Evolutionary conservation across 2,113 vertebrate genomes (phyloP), one percentile per base, ranked within the genome.

Genomic region (Perognathus longimembris): DNA sequence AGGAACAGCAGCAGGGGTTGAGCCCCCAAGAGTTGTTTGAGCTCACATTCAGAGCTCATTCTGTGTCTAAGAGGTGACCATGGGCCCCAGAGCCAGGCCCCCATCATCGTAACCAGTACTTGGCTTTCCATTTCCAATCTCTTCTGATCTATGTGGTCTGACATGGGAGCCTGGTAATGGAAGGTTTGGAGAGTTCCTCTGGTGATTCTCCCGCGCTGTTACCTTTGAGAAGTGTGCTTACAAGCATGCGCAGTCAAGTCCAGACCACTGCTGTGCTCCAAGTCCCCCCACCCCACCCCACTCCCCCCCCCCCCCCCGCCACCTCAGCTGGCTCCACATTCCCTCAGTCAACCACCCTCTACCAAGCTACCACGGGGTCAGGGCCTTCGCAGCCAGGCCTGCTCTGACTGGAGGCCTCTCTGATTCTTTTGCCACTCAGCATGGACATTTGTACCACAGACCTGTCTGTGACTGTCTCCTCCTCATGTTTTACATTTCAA

Each of bases 241-340:
- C 45, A 45, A 12, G n/a, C 20, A 26, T 74, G 59, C 18, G 57
- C 24, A 36, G 30, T 14, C 1, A 32, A 80, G 64, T 24, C n/a
- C 0, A 0, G 42, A 4, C 42, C 17, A 1, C 11, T 14, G 32
- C 4, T 20, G 7, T 1, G 0, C 21, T 10, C 92, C 22, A 0
- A 11, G 30, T 67, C 24, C 30, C 59, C 17, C 1, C 15, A 5
- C 0, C 18, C 14, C 61, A 6, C 59, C 34, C 17, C 24, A n/a
- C n/a, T n/a, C n/a, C n/a, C n/a, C n/a, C n/a, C n/a, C n/a, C n/a
- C n/a, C n/a, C n/a, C n/a, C n/a, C n/a, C n/a, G n/a, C n/a, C 24
- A 5, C 67, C 57, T 80, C n/a, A n/a, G 78, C 1, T 36, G 11
- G 54, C 34, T 79, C 34, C 4, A 14, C 0, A 5, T 15, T 28